A percentile compares a stretch with the other conserved stretches of the same genome.
Evolutionary conservation across 2,113 vertebrate genomes (phyloP).

Genomic region (Coreoperca whiteheadi): DNA sequence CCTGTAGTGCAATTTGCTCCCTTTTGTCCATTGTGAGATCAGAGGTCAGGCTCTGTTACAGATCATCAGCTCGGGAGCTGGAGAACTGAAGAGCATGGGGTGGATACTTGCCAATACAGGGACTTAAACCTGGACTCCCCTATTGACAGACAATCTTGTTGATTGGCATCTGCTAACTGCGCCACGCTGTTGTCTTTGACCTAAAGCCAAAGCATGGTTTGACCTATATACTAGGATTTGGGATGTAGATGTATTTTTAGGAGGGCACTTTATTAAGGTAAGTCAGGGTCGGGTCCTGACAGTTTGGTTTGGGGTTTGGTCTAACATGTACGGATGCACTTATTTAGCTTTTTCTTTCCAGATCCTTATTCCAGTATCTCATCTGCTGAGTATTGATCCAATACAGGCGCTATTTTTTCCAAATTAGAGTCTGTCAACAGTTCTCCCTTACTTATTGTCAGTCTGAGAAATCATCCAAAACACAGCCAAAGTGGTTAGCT

Average conservation of each 20-base stretch:
- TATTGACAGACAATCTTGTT: neutral
- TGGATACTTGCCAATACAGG: neutral
- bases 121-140: neutral
- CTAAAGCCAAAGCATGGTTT: neutral
- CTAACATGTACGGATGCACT: neutral
- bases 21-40: neutral
- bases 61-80: neutral
- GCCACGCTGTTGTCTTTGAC: neutral
- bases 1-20: neutral
- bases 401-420: neutral
- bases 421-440: neutral
- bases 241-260: neutral
- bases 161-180: neutral
- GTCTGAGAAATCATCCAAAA: neutral
- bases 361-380: neutral
- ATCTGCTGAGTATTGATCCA: neutral
- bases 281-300: neutral
- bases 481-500: neutral
- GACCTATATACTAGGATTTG: neutral
- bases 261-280: neutral
- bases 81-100: neutral
- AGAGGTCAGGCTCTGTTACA: slow-evolving; percentile 4
- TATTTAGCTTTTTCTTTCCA: neutral
- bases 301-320: neutral
- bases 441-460: neutral